Conservation (phyloP, 2,797 vertebrate genomes). For the Sebastes steindachneri region DNA sequence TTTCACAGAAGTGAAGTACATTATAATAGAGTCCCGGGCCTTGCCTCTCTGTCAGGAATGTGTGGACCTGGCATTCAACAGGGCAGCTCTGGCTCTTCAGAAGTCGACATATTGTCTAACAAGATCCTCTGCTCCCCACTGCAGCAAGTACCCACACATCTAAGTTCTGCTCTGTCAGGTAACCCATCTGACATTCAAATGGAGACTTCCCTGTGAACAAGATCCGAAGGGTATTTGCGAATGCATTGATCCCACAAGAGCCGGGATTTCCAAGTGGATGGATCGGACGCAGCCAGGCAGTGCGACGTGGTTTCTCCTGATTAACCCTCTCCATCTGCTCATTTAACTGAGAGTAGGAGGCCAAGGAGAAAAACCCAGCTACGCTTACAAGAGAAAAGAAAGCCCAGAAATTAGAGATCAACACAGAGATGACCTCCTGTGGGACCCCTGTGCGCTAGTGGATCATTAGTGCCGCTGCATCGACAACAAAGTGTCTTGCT, state of each 20-base stretch:
- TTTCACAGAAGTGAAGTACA: not conserved
- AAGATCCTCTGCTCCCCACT: slow-evolving; percentile 24
- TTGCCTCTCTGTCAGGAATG: not conserved
- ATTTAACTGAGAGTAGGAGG: slow-evolving; percentile 39
- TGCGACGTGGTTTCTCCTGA: slow-evolving; percentile 43
- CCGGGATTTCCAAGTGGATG: slow-evolving; percentile 45
- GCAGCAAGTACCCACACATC: slow-evolving; percentile 1
- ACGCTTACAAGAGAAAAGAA: slow-evolving; percentile 5
- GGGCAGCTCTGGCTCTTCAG: slow-evolving; percentile 3
- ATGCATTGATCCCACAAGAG: slow-evolving; percentile 59
- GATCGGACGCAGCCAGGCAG: slow-evolving; percentile 52
- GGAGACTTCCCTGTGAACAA: slow-evolving; percentile 37
- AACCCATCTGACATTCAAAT: slow-evolving; percentile 60
- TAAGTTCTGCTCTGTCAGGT: slow-evolving; percentile 49
- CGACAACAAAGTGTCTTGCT: not conserved
- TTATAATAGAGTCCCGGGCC: not conserved
- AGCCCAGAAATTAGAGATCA: slow-evolving; percentile 1
- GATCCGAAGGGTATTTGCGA: slow-evolving; percentile 47
- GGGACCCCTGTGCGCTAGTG: not conserved
- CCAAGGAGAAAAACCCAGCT: not conserved
- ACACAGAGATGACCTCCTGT: not conserved
- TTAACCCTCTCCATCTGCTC: slow-evolving; percentile 47
- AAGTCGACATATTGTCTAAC: slow-evolving; percentile 37
- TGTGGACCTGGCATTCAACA: slow-evolving; percentile 20
- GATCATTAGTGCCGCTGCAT: not conserved